Conservation (phyloP, 2,113 vertebrate species). For the Turnix velox region DNA sequence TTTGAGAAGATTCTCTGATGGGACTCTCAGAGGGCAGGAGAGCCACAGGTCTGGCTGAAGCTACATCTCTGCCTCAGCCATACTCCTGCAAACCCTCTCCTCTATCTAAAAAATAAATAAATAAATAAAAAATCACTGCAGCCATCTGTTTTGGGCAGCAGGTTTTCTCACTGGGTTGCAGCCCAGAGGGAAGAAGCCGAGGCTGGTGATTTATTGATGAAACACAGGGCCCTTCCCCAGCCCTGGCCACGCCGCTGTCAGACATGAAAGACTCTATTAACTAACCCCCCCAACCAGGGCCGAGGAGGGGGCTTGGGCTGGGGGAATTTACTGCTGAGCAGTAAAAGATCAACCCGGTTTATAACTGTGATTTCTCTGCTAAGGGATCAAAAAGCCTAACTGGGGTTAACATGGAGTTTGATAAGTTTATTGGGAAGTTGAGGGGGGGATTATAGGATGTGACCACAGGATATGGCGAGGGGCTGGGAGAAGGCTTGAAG, state of each 20-base stretch:
- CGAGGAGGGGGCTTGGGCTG: rapidly evolving
- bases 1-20: too few relatives aligned
- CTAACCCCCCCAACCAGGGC: not conserved
- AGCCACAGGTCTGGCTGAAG: not conserved
- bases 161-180: not conserved
- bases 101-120: not conserved
- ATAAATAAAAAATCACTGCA: not conserved
- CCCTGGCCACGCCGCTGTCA: not conserved
- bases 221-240: not conserved
- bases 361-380: not conserved
- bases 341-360: not conserved
- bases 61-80: not conserved
- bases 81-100: rapidly evolving
- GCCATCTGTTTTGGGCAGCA: not conserved
- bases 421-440: not conserved
- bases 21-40: not conserved
- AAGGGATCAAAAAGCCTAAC: not conserved
- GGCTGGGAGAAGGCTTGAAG: not conserved
- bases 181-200: not conserved
- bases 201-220: not conserved
- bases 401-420: not conserved
- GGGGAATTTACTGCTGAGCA: not conserved
- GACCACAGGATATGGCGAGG: not conserved
- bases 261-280: not conserved
- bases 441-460: not conserved